Conservation (phyloP, 2,797 vertebrate genomes). For the Cossypha caffra region DNA sequence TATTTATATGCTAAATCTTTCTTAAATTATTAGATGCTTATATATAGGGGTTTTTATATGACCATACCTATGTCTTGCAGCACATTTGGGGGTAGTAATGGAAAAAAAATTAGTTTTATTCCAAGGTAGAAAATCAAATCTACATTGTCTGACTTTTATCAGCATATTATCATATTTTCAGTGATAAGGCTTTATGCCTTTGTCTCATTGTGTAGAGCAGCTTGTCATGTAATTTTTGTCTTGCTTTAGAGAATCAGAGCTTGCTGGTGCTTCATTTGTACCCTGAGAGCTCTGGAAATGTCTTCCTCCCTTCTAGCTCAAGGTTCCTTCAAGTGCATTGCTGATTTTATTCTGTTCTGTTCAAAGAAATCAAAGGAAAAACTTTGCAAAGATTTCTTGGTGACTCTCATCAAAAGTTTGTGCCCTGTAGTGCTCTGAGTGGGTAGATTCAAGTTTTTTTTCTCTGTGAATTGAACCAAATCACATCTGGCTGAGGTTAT, state of each 20-base stretch:
- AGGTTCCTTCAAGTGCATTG: not conserved
- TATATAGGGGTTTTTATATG: accelerated
- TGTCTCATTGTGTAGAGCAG: not conserved
- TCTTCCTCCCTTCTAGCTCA: not conserved
- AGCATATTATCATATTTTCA: not conserved
- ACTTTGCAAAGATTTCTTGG: not conserved
- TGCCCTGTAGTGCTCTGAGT: not conserved
- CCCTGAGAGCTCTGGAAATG: not conserved
- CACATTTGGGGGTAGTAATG: not conserved
- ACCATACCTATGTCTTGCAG: not conserved
- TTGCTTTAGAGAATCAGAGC: not conserved
- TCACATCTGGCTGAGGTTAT: not conserved
- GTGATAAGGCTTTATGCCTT: not conserved
- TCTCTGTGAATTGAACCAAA: not conserved
- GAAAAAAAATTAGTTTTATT: not conserved
- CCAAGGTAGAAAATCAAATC: not conserved
- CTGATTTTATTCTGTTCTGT: not conserved
- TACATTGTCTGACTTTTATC: not conserved
- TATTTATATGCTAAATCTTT: not conserved
- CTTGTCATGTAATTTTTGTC: not conserved
- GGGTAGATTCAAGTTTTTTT: not conserved
- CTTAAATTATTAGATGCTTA: not conserved
- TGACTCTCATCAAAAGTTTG: not conserved
- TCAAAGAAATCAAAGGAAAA: not conserved
- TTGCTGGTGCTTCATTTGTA: not conserved